These are phyloP conservation scores for Gryllus longicercus DNA, from an alignment of 2,888 invertebrate species.

Conservation along the genomic window DNA sequence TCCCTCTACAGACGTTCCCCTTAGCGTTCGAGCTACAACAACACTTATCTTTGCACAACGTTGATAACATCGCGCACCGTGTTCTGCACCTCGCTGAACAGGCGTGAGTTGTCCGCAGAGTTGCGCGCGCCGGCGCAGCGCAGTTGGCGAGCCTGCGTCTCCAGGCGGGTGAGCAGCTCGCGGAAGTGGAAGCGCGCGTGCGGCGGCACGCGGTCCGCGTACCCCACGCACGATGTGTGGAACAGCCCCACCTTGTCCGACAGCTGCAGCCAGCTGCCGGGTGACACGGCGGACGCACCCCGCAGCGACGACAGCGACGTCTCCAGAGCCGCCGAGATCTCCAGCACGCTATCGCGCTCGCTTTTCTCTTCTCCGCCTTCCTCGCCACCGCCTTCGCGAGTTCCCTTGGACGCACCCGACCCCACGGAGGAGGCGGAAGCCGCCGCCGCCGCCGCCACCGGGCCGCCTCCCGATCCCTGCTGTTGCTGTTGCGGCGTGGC, in stretches of 20 bases:
- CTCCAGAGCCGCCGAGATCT: conserved; percentile 64
- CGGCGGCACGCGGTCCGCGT: conserved; percentile 79
- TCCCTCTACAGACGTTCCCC: no score
- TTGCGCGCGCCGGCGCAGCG: conserved; percentile 68
- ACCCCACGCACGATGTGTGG: conserved; percentile 76
- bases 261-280: conserved; percentile 73
- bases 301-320: conserved; percentile 59
- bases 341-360: conserved; percentile 55
- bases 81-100: conserved; percentile 69
- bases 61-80: conserved; percentile 70
- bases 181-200: conserved; percentile 86
- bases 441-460: conserved; percentile 45
- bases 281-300: conserved; percentile 52
- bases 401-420: conserved; percentile 19
- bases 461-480: background rate
- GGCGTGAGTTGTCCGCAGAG: conserved; percentile 63
- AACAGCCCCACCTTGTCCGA: conserved; percentile 76
- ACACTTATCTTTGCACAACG: conserved; percentile 62
- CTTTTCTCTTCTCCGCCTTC: conserved; percentile 34
- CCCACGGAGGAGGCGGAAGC: background rate
- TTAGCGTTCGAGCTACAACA: no score
- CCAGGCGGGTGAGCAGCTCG: conserved; percentile 66
- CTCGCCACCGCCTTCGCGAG: conserved; percentile 23
- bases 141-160: conserved; percentile 64
- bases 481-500: conserved; percentile 63